Evolutionary conservation across 1,140 invertebrate genomes (phyloP).

Genomic region (Saxidomus purpurata): DNA sequence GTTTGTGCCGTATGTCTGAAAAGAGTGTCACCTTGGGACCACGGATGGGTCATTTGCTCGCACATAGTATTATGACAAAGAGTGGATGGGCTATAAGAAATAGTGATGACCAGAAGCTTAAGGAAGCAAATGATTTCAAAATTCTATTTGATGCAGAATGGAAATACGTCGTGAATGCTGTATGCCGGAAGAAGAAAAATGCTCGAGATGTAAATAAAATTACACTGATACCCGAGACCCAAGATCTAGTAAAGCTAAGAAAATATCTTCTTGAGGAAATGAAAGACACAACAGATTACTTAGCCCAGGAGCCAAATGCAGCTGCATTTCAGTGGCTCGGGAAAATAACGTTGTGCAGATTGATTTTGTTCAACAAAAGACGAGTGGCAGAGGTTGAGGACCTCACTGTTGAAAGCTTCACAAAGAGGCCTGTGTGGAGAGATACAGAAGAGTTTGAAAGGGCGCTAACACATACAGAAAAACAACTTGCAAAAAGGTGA

Average conservation of each 20-base stretch:
- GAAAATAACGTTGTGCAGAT: slow-evolving; percentile 48
- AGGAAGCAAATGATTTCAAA: slow-evolving; percentile 46
- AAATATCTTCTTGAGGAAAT: slow-evolving; percentile 14
- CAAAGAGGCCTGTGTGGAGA: slow-evolving; percentile 38
- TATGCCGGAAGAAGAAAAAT: slow-evolving; percentile 29
- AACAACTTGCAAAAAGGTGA: slow-evolving; percentile 44
- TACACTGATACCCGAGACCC: slow-evolving; percentile 1
- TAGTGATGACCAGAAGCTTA: background rate
- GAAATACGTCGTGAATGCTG: slow-evolving; percentile 46
- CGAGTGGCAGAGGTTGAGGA: slow-evolving; percentile 43
- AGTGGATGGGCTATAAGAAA: slow-evolving; percentile 28
- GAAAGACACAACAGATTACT: background rate
- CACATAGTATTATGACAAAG: slow-evolving; percentile 59
- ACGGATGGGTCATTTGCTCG: slow-evolving; percentile 35
- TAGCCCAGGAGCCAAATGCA: background rate
- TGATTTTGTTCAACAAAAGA: slow-evolving; percentile 50
- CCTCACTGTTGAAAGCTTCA: slow-evolving; percentile 13
- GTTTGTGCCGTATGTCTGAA: background rate
- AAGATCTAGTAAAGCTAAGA: slow-evolving; percentile 42
- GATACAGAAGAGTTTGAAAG: slow-evolving; percentile 37
- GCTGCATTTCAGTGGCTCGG: background rate
- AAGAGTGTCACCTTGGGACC: slow-evolving; percentile 28
- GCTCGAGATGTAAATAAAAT: slow-evolving; percentile 10
- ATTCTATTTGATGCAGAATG: slow-evolving; percentile 53
- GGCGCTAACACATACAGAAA: slow-evolving; percentile 8